Evolutionary conservation across 2,888 invertebrate genomes (phyloP).

Genomic region (Salticus scenicus): DNA sequence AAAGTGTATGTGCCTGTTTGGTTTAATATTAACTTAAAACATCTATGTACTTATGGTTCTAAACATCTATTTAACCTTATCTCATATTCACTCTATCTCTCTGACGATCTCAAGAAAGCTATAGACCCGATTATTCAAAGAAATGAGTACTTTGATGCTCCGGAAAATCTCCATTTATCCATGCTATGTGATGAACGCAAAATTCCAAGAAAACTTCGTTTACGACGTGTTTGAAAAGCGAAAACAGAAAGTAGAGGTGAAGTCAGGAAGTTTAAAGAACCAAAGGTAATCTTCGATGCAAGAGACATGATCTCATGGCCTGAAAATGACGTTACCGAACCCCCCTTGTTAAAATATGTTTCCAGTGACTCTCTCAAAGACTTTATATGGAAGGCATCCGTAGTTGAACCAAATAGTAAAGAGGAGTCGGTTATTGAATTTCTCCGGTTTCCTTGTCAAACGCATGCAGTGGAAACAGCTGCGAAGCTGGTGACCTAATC

Average conservation of each 20-base stretch:
- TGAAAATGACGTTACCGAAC: neutral
- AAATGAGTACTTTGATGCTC: no score
- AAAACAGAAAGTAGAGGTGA: no score
- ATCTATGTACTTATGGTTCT: no score
- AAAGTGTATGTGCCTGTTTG: slow-evolving; percentile 16
- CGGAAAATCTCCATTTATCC: no score
- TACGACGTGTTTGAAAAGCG: neutral
- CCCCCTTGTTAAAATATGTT: neutral
- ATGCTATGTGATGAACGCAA: no score
- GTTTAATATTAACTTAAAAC: no score
- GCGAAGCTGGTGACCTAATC: neutral
- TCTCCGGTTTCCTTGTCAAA: no score
- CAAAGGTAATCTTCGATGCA: neutral
- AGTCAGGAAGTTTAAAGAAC: neutral
- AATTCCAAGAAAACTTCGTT: neutral
- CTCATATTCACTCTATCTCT: no score
- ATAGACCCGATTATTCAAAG: no score
- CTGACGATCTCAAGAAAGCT: no score
- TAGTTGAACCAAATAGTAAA: neutral
- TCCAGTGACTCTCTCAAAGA: neutral
- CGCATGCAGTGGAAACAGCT: no score
- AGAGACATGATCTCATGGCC: neutral
- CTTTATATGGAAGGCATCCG: neutral
- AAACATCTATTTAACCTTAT: no score
- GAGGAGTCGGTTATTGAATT: neutral